Evolutionary conservation across 2,888 invertebrate genomes (phyloP), one percentile per base, ranked within the genome.

Genomic region (Drosophila nr. fundita): DNA sequence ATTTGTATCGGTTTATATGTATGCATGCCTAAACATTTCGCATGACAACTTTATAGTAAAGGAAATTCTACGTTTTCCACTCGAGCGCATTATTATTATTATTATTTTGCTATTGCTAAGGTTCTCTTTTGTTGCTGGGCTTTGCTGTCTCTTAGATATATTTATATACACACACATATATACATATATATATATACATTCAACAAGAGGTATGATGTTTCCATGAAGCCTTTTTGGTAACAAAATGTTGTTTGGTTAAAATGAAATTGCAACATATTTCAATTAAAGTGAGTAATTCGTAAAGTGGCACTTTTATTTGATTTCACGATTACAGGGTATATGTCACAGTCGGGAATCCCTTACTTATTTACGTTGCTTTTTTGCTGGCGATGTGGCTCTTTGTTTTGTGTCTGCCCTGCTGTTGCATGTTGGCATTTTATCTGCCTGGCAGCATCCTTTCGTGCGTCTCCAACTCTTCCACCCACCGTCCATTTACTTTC

Each of bases 31-130:
- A 58, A 40, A 27, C 48, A 73, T 68, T 45, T 55, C 38, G 54
- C 48, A 59, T 53, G 54, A 68, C 73, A 73, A 57, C 38, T 50
- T 73, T 24, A 54, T 52, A 21, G 40, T 29, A 55, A 64, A 64
- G 64, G 57, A 58, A 70, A 75, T 49, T 83, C 53, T 65, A 83
- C 83, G 83, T 83, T 86, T 82, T 86, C 81, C 83, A 82, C 77
- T 86, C 82, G 80, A 77, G 83, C 83, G 81, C 83, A 83, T 69
- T 74, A 82, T 86, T 82, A 85, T 54, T 40, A 27, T 62, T 50
- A 52, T 42, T 62, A 66, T 61, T 61, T 65, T 67, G 45, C 32
- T 49, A 45, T 60, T 63, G 60, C 60, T 40, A 24, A 18, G 30
- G 32, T 24, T 59, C 50, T 10, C 50, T 52, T n/a, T 52, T 53